Evolutionary conservation across 2,113 vertebrate species (phyloP).

Genomic region (Melanerpes formicivorus): DNA sequence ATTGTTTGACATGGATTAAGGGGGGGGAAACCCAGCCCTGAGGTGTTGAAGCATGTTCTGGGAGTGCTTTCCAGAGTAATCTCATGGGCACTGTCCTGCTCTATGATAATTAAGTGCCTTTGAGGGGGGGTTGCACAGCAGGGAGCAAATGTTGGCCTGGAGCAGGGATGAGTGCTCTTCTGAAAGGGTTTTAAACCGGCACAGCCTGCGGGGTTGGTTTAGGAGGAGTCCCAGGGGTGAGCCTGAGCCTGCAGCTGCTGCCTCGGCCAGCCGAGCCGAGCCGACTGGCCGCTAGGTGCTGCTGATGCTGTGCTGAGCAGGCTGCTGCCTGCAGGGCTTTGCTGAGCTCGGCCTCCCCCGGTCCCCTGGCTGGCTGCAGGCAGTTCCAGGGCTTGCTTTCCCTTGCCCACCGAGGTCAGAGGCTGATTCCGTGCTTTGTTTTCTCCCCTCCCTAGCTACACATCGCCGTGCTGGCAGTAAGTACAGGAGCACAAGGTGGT

Average conservation of each 20-base stretch:
- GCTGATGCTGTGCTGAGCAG: constrained; percentile 56
- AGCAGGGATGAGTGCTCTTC: background rate
- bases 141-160: background rate
- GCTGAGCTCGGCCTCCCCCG: no score
- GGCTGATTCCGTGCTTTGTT: constrained; percentile 15
- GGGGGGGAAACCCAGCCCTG: background rate
- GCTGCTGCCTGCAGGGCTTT: background rate
- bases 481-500: constrained; percentile 46
- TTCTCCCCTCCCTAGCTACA: constrained; percentile 64
- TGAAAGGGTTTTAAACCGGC: background rate
- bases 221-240: background rate
- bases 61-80: background rate
- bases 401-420: background rate
- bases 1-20: background rate
- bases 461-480: constrained; percentile 78
- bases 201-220: background rate
- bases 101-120: background rate
- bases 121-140: background rate
- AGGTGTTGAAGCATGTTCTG: background rate
- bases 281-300: constrained; percentile 71
- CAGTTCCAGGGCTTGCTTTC: background rate
- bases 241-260: background rate
- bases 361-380: background rate
- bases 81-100: background rate
- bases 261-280: background rate